These are phyloP conservation scores for Zosterops japonicus DNA, from an alignment of 2,113 vertebrate genomes.

Conservation along the genomic window DNA sequence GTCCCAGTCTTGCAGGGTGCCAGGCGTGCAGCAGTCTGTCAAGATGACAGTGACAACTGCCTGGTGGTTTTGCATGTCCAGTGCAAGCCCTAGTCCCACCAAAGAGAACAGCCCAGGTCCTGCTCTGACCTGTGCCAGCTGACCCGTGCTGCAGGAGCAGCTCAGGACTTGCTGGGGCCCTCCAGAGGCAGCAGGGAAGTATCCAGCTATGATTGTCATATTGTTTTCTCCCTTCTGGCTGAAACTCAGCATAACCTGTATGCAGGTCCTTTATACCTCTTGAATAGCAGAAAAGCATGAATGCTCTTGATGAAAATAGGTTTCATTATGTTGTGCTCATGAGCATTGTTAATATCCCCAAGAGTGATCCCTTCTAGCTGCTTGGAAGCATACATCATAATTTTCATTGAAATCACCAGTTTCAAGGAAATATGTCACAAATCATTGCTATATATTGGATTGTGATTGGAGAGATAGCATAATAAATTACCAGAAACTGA, in stretches of 20 bases:
- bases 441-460: neutral
- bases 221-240: neutral
- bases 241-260: neutral
- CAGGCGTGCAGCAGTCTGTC: neutral
- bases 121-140: neutral
- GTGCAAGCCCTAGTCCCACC: neutral
- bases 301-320: neutral
- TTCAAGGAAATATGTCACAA: neutral
- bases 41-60: neutral
- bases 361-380: neutral
- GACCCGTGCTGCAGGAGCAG: neutral
- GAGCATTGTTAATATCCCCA: neutral
- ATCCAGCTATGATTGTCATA: neutral
- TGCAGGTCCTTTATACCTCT: neutral
- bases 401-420: neutral
- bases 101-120: neutral
- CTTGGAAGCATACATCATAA: neutral
- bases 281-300: neutral
- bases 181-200: neutral
- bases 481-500: neutral
- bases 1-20: neutral
- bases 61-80: neutral
- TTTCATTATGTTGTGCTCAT: neutral
- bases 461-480: neutral
- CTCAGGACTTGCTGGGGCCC: neutral